Conservation (phyloP, 2,797 vertebrate genomes). For the Semotilus atromaculatus region DNA sequence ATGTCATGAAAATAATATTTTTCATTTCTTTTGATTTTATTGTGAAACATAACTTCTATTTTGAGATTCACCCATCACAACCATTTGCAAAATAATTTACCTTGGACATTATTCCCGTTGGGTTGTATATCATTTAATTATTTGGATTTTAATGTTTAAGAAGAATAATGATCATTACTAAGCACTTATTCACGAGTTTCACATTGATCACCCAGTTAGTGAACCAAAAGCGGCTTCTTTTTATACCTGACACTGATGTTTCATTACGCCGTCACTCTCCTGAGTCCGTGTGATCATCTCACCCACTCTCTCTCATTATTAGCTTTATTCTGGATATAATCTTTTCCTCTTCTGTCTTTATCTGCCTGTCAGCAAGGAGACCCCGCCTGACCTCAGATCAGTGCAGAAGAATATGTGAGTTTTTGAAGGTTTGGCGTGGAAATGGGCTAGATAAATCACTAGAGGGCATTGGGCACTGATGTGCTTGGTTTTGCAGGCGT, state of each 20-base stretch:
- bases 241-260: background rate
- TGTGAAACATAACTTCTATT: background rate
- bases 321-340: slow-evolving; percentile 25
- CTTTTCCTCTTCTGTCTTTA: slow-evolving; percentile 38
- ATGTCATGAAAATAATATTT: background rate
- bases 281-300: background rate
- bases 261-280: background rate
- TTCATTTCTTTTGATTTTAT: background rate
- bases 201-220: background rate
- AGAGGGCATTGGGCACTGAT: slow-evolving; percentile 10
- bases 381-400: slow-evolving; percentile 36
- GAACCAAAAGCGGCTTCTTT: slow-evolving; percentile 14
- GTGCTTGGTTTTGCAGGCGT: slow-evolving; percentile 11
- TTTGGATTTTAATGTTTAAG: background rate
- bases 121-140: background rate
- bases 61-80: background rate
- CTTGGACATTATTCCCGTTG: background rate
- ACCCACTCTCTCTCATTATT: slow-evolving; percentile 20
- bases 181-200: background rate
- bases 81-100: background rate
- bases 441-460: slow-evolving; percentile 22
- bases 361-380: slow-evolving; percentile 27
- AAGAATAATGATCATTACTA: background rate
- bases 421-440: slow-evolving; percentile 33
- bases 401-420: slow-evolving; percentile 47